Conservation (phyloP, 2,888 invertebrate genomes). For the Argynnis bischoffii region DNA sequence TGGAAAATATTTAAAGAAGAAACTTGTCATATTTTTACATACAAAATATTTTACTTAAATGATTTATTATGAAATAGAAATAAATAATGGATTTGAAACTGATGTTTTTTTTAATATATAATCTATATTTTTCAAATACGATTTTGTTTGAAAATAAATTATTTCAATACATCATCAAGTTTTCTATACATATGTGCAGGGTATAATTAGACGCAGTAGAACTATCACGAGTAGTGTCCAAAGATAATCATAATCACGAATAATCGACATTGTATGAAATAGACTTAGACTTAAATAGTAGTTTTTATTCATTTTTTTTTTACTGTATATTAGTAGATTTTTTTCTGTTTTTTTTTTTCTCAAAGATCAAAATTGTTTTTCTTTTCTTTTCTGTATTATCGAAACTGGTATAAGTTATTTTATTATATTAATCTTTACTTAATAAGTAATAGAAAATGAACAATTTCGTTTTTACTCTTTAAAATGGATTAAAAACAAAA, state of each 20-base stretch:
- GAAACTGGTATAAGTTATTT: too few species aligned
- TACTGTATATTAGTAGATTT: neutral
- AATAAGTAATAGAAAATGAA: too few species aligned
- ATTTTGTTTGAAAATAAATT: neutral
- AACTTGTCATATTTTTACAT: neutral
- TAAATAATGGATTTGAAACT: neutral
- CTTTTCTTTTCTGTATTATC: too few species aligned
- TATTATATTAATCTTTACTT: too few species aligned
- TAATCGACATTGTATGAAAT: constrained; percentile 17
- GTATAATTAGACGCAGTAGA: constrained; percentile 52
- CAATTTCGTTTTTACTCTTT: too few species aligned
- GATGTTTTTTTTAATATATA: too few species aligned
- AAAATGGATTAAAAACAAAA: too few species aligned
- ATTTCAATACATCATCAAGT: constrained; percentile 25
- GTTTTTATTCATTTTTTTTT: constrained; percentile 2
- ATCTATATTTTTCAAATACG: neutral
- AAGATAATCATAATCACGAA: constrained; percentile 31
- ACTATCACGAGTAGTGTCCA: constrained; percentile 35
- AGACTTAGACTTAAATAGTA: constrained; percentile 12
- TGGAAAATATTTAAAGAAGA: neutral
- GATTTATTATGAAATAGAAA: neutral
- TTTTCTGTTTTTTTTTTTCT: neutral
- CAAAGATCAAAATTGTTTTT: too few species aligned
- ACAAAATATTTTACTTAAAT: too few species aligned
- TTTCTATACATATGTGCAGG: constrained; percentile 56